A percentile compares a stretch with the other conserved stretches of the same genome.
These are phyloP conservation scores for Antidorcas marsupialis DNA, from an alignment of 2,113 vertebrate genomes.

Conservation along the genomic window DNA sequence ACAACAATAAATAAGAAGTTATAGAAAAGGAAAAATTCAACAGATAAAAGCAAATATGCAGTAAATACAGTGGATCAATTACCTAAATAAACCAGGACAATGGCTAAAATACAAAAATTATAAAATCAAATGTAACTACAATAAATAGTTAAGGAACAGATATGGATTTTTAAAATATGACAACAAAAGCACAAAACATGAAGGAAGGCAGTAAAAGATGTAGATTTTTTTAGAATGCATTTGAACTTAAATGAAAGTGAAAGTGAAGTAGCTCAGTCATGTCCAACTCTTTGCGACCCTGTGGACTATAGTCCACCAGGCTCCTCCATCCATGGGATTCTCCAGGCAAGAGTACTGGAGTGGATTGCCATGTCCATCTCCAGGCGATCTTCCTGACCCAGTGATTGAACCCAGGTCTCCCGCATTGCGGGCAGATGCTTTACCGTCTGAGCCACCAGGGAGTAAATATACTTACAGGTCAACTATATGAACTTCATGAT, in stretches of 20 bases:
- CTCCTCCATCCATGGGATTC: not conserved
- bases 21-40: not conserved
- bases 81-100: not conserved
- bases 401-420: not conserved
- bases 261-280: not conserved
- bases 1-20: not conserved
- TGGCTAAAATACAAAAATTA: not conserved
- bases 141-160: not conserved
- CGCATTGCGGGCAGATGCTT: rapidly evolving
- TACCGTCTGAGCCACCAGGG: not conserved
- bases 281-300: not conserved
- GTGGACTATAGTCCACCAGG: not conserved
- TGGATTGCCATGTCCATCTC: not conserved
- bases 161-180: not conserved
- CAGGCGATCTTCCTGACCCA: not conserved
- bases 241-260: not conserved
- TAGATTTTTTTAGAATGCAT: not conserved
- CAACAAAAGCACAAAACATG: not conserved
- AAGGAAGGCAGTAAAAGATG: not conserved
- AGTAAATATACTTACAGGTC: not conserved
- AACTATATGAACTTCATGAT: not conserved
- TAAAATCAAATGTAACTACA: not conserved
- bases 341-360: not conserved
- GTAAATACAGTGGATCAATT: not conserved
- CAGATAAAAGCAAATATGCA: not conserved